Evolutionary conservation across 2,113 vertebrate species (phyloP).

Genomic region (Anguilla japonica): DNA sequence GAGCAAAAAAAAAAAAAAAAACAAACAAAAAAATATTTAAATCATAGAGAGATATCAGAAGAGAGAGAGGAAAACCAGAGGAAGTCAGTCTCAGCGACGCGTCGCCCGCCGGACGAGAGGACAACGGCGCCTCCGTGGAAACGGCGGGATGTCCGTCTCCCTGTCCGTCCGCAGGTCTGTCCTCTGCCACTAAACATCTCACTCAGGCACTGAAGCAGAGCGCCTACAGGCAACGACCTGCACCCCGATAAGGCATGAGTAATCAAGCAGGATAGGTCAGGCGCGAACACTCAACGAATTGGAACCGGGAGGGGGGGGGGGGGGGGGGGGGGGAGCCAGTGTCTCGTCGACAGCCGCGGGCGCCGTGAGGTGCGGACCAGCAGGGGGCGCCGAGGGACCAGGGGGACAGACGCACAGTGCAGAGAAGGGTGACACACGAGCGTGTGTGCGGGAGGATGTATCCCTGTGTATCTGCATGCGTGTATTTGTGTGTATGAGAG

Average conservation of each 20-base stretch:
- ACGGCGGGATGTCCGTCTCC: not conserved
- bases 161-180: constrained; percentile 13
- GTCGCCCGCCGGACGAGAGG: not conserved
- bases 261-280: constrained; percentile 30
- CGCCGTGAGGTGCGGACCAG: too few relatives aligned
- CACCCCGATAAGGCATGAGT: constrained; percentile 56
- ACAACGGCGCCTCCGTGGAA: constrained; percentile 9
- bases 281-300: constrained; percentile 3
- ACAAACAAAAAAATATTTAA: not conserved
- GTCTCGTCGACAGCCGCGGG: not conserved
- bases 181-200: constrained; percentile 11
- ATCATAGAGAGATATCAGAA: not conserved
- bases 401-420: too few relatives aligned
- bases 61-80: not conserved
- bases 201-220: constrained; percentile 60
- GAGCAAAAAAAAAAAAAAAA: not conserved
- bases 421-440: too few relatives aligned
- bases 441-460: not conserved
- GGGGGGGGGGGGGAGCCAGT: not conserved
- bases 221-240: constrained; percentile 44
- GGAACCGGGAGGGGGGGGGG: not conserved
- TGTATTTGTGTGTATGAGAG: not conserved
- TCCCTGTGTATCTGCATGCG: not conserved
- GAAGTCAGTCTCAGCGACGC: too few relatives aligned
- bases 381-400: not conserved